A percentile compares a stretch with the other conserved stretches of the same genome.
phyloP scores from a whole-genome alignment of 2,113 vertebrate genomes.

The Alligator sinensis region DNA sequence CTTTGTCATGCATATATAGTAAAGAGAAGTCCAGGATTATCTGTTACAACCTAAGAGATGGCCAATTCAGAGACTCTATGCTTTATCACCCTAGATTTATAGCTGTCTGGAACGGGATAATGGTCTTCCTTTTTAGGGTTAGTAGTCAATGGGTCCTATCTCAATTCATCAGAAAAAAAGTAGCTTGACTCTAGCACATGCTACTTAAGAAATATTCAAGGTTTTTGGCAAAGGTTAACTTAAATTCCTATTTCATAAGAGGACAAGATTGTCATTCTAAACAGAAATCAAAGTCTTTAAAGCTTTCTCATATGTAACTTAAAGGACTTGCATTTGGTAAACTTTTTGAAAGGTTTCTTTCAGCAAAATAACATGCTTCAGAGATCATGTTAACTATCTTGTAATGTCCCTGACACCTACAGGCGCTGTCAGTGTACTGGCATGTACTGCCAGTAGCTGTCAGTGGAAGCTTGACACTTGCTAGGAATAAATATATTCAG shows the following conservation, averaged over 20 bases:
- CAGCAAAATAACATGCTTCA: background rate
- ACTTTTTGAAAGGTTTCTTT: background rate
- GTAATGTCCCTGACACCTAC: background rate
- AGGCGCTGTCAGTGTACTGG: background rate
- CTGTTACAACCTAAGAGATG: background rate
- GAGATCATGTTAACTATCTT: background rate
- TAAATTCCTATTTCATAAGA: background rate
- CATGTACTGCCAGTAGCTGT: no score
- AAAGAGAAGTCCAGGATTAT: background rate
- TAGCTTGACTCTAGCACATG: background rate
- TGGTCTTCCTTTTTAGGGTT: background rate
- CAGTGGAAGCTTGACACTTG: no score
- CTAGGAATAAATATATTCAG: no score
- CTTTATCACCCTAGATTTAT: no score
- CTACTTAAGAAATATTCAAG: background rate
- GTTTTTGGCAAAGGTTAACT: background rate
- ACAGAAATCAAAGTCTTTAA: background rate
- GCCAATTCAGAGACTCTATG: background rate
- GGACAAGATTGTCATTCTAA: background rate
- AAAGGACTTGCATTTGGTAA: background rate
- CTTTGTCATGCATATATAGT: background rate
- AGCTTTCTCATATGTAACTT: background rate
- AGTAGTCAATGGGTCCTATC: background rate
- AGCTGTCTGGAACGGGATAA: no score
- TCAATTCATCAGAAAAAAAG: background rate